These are phyloP conservation scores for Pithys albifrons DNA, from an alignment of 2,113 vertebrate genomes.

Conservation along the genomic window DNA sequence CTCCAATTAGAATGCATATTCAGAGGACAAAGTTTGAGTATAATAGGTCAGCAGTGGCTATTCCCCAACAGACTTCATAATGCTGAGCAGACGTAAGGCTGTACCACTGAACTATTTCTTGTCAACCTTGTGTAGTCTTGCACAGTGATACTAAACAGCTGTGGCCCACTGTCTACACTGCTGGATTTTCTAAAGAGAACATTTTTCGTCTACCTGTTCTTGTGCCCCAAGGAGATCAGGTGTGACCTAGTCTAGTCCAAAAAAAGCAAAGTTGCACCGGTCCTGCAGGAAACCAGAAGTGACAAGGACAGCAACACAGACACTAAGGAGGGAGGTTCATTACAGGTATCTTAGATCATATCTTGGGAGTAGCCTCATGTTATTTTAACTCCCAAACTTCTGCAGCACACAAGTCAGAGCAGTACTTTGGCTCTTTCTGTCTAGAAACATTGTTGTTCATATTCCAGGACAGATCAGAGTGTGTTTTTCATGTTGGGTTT, in stretches of 20 bases:
- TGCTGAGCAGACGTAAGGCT: background rate
- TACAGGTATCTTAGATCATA: accelerated
- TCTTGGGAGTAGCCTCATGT: background rate
- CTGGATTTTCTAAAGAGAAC: background rate
- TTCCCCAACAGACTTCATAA: background rate
- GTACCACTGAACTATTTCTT: background rate
- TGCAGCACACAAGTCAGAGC: background rate
- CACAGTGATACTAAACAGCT: background rate
- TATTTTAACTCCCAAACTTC: background rate
- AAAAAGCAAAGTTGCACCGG: accelerated
- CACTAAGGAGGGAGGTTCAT: background rate
- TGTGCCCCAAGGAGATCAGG: background rate
- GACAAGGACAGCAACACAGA: background rate
- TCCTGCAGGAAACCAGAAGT: background rate
- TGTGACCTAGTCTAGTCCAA: background rate
- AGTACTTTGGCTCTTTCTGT: background rate
- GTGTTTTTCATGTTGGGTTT: background rate
- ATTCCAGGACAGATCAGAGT: background rate
- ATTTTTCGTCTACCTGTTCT: background rate
- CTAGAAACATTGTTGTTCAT: background rate
- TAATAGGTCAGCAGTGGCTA: background rate
- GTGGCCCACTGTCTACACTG: background rate
- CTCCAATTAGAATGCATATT: background rate
- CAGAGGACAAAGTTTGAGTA: background rate
- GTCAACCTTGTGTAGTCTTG: background rate